These are phyloP conservation scores for Cyclargus thomasi DNA, from an alignment of 1,140 invertebrate species.

Conservation along the genomic window DNA sequence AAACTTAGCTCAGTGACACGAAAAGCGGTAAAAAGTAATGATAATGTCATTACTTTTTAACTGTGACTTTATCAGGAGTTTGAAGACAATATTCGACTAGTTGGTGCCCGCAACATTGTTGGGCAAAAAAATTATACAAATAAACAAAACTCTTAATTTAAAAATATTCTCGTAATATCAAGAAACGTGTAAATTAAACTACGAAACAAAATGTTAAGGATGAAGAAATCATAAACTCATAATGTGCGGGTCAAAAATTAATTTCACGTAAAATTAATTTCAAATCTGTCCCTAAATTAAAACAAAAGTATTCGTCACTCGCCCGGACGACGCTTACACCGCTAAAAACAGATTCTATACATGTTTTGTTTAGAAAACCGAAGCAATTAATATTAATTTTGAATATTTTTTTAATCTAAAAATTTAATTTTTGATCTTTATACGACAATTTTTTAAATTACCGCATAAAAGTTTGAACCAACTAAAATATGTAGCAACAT, in stretches of 20 bases:
- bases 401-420: no score
- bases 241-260: slow-evolving; percentile 26
- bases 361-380: neutral
- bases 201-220: neutral
- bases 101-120: no score
- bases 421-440: no score
- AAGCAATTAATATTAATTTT: no score
- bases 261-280: slow-evolving; percentile 41
- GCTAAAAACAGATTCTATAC: neutral
- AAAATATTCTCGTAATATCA: neutral
- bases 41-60: no score
- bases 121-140: no score
- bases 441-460: no score
- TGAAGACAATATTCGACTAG: no score
- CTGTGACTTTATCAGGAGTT: no score
- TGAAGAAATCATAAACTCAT: neutral
- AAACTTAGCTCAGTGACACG: no score
- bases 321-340: slow-evolving; percentile 20
- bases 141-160: no score
- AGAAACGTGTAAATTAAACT: neutral
- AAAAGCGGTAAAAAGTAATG: no score
- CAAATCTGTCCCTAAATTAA: slow-evolving; percentile 36
- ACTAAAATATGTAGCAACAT: neutral
- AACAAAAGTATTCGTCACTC: slow-evolving; percentile 19
- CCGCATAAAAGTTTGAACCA: neutral